Base-by-base conservation (phyloP, 1,140 invertebrate genomes). In the Temnothorax curvispinosus region DNA sequence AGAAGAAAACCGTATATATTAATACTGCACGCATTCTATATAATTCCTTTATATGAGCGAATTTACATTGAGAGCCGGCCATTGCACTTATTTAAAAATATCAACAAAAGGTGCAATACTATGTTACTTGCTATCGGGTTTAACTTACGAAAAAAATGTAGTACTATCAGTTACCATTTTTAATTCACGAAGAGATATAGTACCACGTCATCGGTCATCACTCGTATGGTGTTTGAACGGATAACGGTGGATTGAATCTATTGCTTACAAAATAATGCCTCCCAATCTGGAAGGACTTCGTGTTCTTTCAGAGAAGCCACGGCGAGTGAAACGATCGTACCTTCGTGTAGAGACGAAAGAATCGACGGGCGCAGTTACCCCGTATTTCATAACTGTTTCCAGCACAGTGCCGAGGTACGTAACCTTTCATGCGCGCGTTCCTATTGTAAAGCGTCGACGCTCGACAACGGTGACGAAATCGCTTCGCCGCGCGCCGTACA, bases 341-440 rank as follows among this genome's bases (percentile, higher is more conserved):
- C 69, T 85, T 41, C 13, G 27, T 52, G 67, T 54, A 41, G 47
- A 85, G 81, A 54, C 56, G 72, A 76, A 27, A 38, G 32, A 65
- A 64, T 74, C 72, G 54, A 76, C 54, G 71, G 21, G 56, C 56
- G 74, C 60, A 35, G 85, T 86, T 89, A 85, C 89, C 82, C 85
- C 67, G 80, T 87, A 93, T 93, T 93, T 93, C 92, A 93, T 93
- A 93, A 93, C 88, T 32, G 65, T 86, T 67, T 60, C 58, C 67
- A 74, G 60, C 64, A 50, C 67, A 65, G 52, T 78, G 82, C 44
- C 85, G 77, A 78, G 87, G 88, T 84, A 92, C 90, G 91, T 92
- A 94, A 94, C 92, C 92, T 93, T 94, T 94, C 92, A 89, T 91
- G 91, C 89, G 85, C 87, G 85, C 81, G 88, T 91, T 94, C 91